These are phyloP conservation scores for Aldrovandia affinis DNA, from an alignment of 2,797 vertebrate genomes.

Conservation along the genomic window DNA sequence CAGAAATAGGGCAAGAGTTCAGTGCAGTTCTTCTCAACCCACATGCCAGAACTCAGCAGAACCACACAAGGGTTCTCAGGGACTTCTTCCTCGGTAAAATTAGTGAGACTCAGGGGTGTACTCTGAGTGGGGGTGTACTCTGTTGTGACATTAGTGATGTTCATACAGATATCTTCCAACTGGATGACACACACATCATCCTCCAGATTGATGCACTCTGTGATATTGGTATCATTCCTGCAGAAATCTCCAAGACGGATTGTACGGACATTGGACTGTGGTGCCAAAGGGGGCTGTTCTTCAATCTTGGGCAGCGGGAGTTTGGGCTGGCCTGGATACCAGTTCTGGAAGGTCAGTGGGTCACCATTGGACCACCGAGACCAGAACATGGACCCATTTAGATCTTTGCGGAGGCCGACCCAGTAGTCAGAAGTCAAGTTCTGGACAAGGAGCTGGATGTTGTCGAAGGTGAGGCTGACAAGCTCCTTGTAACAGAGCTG, in stretches of 20 bases:
- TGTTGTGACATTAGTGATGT: background rate
- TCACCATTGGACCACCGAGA: slow-evolving; percentile 67
- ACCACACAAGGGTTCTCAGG: slow-evolving; percentile 65
- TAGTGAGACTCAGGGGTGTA: background rate
- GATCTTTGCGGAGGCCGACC: slow-evolving; percentile 69
- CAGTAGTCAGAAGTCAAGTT: slow-evolving; percentile 54
- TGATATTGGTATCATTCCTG: slow-evolving; percentile 9
- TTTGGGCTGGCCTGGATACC: slow-evolving; percentile 69
- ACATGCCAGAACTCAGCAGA: slow-evolving; percentile 65
- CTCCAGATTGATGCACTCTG: background rate
- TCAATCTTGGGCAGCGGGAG: slow-evolving; percentile 9
- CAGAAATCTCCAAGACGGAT: slow-evolving; percentile 18
- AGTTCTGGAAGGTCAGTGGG: slow-evolving; percentile 72
- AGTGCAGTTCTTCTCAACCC: slow-evolving; percentile 65
- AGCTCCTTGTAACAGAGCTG: slow-evolving; percentile 69
- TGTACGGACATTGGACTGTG: background rate
- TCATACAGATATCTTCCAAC: slow-evolving; percentile 20
- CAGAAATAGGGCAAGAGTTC: slow-evolving; percentile 64
- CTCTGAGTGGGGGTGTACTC: background rate
- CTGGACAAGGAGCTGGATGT: slow-evolving; percentile 39
- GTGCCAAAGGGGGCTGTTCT: background rate
- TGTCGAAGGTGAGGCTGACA: slow-evolving; percentile 59
- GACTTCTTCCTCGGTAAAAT: background rate
- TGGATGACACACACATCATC: background rate
- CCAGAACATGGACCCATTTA: slow-evolving; percentile 50